Percentiles rank a stretch among this genome's conserved stretches.
phyloP scores from a whole-genome alignment of 2,888 invertebrate genomes.

The Aphodius sticticus region DNA sequence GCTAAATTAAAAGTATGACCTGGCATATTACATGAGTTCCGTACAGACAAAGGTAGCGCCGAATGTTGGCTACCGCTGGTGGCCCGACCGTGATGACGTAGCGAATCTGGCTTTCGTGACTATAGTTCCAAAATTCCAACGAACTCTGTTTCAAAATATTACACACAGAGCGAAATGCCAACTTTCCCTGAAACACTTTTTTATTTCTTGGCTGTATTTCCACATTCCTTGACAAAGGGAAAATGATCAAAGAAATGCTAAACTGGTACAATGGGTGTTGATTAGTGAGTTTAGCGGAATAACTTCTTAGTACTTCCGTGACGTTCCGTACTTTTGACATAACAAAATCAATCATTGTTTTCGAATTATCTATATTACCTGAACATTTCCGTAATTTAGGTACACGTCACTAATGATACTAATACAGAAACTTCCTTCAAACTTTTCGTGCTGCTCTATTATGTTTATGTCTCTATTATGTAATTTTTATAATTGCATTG shows the following conservation, averaged over 20 bases:
- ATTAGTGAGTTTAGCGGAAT: not conserved
- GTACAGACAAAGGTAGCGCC: not conserved
- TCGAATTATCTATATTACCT: no score
- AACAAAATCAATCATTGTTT: no score
- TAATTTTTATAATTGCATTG: not conserved
- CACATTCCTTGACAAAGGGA: not conserved
- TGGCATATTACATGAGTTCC: not conserved
- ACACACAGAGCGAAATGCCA: not conserved
- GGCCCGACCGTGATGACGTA: not conserved
- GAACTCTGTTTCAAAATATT: not conserved
- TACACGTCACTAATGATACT: not conserved
- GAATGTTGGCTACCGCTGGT: not conserved
- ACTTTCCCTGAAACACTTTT: not conserved
- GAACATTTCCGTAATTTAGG: not conserved
- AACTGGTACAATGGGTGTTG: not conserved
- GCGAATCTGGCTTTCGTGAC: not conserved
- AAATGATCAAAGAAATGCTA: not conserved
- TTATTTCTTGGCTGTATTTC: not conserved
- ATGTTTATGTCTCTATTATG: not conserved
- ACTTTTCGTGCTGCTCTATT: no score
- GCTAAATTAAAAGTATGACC: conserved; percentile 4
- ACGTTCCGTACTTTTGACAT: not conserved
- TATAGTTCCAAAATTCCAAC: not conserved
- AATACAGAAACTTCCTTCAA: not conserved
- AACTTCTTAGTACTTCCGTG: not conserved